Conservation (phyloP, 2,888 invertebrate genomes). For the Campopleginae sp. region DNA sequence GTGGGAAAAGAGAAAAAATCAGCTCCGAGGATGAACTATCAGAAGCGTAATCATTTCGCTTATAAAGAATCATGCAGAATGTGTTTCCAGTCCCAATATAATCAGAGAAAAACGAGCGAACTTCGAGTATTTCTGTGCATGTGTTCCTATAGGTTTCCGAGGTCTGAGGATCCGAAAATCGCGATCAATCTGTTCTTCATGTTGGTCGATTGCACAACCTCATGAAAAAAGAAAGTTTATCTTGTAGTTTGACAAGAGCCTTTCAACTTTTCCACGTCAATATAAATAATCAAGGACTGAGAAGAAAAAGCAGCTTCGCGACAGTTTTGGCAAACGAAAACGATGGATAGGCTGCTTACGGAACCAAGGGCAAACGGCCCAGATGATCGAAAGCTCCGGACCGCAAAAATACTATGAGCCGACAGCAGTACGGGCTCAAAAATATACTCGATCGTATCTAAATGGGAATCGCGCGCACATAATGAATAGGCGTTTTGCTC, state of each 20-base stretch:
- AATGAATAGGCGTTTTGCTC: background rate
- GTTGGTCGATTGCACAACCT: background rate
- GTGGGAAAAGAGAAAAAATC: background rate
- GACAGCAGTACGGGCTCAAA: background rate
- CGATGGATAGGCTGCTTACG: background rate
- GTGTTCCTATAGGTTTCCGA: too few relatives aligned
- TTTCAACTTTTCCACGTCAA: conserved; percentile 28
- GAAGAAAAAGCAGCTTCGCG: conserved; percentile 29
- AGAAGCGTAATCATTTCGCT: too few relatives aligned
- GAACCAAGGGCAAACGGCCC: conserved; percentile 15
- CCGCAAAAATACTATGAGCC: background rate
- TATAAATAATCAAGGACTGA: conserved; percentile 27
- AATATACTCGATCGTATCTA: background rate
- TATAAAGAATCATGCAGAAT: too few relatives aligned
- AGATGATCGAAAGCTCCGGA: background rate
- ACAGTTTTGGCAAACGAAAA: conserved; percentile 21
- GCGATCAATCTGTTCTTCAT: background rate
- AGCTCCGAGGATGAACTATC: background rate
- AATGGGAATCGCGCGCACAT: background rate
- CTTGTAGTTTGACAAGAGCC: conserved; percentile 1
- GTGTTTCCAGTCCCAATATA: background rate
- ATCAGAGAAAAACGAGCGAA: conserved; percentile 20
- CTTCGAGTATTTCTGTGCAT: background rate
- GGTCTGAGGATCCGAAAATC: background rate
- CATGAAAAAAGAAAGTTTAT: conserved; percentile 35